Conservation (phyloP, 1,140 invertebrate genomes). For the Scaptodrosophila lebanonensis region DNA sequence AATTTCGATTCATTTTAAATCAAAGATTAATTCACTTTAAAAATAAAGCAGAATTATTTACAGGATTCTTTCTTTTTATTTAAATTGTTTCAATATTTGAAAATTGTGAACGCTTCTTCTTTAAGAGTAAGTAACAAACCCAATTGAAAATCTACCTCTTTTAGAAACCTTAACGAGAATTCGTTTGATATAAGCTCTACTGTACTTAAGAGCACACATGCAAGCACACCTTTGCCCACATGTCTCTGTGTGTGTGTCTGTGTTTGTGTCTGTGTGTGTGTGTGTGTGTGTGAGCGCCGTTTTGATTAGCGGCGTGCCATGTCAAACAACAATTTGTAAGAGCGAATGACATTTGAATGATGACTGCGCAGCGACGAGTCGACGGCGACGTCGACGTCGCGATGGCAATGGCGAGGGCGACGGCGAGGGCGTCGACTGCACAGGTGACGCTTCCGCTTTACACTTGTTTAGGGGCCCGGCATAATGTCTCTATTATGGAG, state of each 20-base stretch:
- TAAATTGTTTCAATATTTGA: too few relatives aligned
- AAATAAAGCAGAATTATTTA: too few relatives aligned
- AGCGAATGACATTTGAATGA: conserved; percentile 66
- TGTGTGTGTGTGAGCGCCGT: conserved; percentile 39
- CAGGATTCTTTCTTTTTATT: too few relatives aligned
- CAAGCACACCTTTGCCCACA: background rate
- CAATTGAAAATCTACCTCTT: too few relatives aligned
- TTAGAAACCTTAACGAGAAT: background rate
- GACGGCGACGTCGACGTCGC: conserved; percentile 25
- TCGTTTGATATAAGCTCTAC: background rate
- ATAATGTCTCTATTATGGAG: conserved; percentile 64
- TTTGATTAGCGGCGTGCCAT: conserved; percentile 72
- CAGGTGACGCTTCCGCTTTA: conserved; percentile 61
- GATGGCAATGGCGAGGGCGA: conserved; percentile 15
- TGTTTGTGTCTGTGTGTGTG: conserved; percentile 1
- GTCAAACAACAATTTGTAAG: conserved; percentile 70
- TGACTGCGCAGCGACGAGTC: too few relatives aligned
- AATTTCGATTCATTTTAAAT: too few relatives aligned
- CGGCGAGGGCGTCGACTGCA: conserved; percentile 7
- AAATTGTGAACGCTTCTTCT: too few relatives aligned
- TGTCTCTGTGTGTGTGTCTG: background rate
- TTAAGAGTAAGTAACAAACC: too few relatives aligned
- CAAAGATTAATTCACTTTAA: too few relatives aligned
- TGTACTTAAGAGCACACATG: too few relatives aligned
- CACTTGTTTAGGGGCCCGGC: conserved; percentile 37